These are phyloP conservation scores for Cephus nigrinus DNA, from an alignment of 2,888 invertebrate species.

Conservation along the genomic window DNA sequence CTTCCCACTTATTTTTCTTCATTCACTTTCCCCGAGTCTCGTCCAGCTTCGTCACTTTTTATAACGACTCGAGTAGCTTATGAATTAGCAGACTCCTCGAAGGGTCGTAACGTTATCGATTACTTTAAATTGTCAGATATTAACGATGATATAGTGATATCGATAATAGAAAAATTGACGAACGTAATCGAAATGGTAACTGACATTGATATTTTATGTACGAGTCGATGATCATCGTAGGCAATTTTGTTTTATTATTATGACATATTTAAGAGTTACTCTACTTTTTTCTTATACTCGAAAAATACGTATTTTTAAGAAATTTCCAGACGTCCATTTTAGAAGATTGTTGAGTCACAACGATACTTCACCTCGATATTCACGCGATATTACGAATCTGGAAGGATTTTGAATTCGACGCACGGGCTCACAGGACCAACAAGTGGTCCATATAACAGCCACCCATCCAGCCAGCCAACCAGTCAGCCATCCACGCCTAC, in stretches of 20 bases:
- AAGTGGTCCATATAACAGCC: constrained; percentile 62
- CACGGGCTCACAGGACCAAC: constrained; percentile 56
- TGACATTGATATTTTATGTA: not conserved
- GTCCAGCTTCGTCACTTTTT: not conserved
- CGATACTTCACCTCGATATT: not conserved
- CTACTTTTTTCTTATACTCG: not conserved
- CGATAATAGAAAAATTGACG: not conserved
- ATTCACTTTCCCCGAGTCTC: not conserved
- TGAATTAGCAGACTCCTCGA: not conserved
- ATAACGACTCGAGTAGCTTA: not conserved
- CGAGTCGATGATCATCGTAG: not conserved
- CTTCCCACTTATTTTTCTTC: not conserved
- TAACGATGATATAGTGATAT: not conserved
- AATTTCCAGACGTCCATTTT: not conserved
- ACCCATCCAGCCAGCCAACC: constrained; percentile 17
- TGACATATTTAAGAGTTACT: not conserved
- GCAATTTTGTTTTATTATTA: not conserved
- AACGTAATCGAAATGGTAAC: not conserved
- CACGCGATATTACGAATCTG: constrained; percentile 35
- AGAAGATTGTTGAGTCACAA: not conserved
- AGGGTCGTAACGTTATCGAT: not conserved
- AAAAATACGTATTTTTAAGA: not conserved
- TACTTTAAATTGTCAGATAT: not conserved
- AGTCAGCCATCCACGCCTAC: constrained; percentile 40
- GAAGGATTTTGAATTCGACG: constrained; percentile 52